Evolutionary conservation across 2,888 invertebrate genomes (phyloP), one percentile per base, ranked within the genome.

Genomic region (Omphaloscelis lunosa): DNA sequence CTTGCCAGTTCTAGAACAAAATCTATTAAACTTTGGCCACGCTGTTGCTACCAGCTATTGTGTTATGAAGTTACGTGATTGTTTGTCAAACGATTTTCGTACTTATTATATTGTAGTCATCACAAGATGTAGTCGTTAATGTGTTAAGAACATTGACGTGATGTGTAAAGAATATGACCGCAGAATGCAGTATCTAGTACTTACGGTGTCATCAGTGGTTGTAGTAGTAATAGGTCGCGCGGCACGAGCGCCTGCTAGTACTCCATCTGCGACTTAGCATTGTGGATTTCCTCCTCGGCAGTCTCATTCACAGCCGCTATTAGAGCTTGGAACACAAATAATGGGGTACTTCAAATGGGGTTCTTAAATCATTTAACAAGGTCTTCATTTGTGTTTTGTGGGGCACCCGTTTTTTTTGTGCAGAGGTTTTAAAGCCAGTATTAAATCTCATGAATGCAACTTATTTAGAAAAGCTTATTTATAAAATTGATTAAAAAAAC

Each of bases 201-300:
- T 85, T 87, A 97, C 97, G 83, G 98, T 98, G 91, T 98, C 98
- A 96, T 99, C 98, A 82, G 98, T 98, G 93, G 99, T 98, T 92
- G 98, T 97, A 72, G 98, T 98, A 93, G 98, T 98, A 88, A 97
- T 98, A 98, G 98, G 61, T 98, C 98, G 15, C 97, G 96, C 62
- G 97, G 97, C 81, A 98, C 97, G 90, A 98, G 91, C 88, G 97
- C 97, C 87, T 97, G 93, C 91, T 97, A 97, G 84, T 97, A 95
- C 86, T 97, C 97, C n/a, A 97, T 96, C 89, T 97, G 97, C 61
- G 97, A 96, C 87, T 97, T 97, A 88, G 98, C 97, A 92, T 97
- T 97, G 88, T 98, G 97, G 83, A 98, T 96, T 93, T 98, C 98
- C 75, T 97, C 97, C 79, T 95, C 95, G 0, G 89, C 83, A 17